Percentiles rank a stretch among this genome's conserved stretches.
These are phyloP conservation scores for Cryptus viduatorius DNA, from an alignment of 2,888 invertebrate genomes.

Conservation along the genomic window DNA sequence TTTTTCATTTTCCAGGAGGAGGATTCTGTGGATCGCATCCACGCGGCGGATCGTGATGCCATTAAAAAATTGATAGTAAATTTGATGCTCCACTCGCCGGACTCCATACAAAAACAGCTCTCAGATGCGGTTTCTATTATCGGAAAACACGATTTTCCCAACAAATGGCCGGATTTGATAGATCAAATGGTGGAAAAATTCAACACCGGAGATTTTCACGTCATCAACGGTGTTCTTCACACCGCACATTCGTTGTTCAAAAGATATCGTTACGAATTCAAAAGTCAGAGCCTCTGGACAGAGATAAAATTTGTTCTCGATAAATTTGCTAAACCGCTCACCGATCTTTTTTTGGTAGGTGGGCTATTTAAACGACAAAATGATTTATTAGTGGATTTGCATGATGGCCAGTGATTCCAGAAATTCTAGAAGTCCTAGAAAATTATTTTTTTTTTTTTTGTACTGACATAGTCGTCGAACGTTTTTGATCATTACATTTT, in stretches of 20 bases:
- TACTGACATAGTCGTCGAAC: too few relatives aligned
- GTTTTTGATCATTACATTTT: too few relatives aligned
- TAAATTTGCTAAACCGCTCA: conserved; percentile 96
- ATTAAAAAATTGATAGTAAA: conserved; percentile 95
- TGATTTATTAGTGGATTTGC: not conserved
- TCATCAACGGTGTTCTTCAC: conserved; percentile 97
- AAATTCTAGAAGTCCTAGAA: too few relatives aligned
- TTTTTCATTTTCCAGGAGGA: conserved; percentile 86
- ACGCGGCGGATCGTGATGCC: conserved; percentile 91
- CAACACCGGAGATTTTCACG: conserved; percentile 94
- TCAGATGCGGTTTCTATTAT: conserved; percentile 98
- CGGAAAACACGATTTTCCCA: conserved; percentile 98
- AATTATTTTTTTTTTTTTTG: too few relatives aligned
- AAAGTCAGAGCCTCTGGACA: conserved; percentile 96
- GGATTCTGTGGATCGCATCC: conserved; percentile 92
- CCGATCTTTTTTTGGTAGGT: conserved; percentile 94
- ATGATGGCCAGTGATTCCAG: too few relatives aligned
- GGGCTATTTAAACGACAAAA: conserved; percentile 3
- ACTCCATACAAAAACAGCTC: conserved; percentile 96
- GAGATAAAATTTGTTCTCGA: conserved; percentile 99
- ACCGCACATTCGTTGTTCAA: conserved; percentile 99
- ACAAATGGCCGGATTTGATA: conserved; percentile 97
- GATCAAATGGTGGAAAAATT: conserved; percentile 97
- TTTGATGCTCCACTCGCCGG: conserved; percentile 96
- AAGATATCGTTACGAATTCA: conserved; percentile 97